Evolutionary conservation across 2,113 vertebrate genomes (phyloP).

Genomic region (Nerophis lumbriciformis): DNA sequence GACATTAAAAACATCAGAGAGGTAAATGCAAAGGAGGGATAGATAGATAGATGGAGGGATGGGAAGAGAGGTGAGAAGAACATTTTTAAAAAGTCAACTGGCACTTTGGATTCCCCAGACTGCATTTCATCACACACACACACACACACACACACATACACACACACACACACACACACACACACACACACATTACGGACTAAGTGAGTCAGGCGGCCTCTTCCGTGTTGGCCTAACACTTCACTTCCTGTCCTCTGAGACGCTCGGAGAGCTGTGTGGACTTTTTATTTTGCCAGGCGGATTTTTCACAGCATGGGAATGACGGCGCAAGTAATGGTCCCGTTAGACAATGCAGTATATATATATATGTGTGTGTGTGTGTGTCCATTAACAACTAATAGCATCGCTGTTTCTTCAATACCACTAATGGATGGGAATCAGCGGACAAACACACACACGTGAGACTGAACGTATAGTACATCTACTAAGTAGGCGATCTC

Average conservation of each 20-base stretch:
- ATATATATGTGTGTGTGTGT: slow-evolving; percentile 19
- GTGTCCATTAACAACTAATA: slow-evolving; percentile 47
- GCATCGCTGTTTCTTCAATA: slow-evolving; percentile 10
- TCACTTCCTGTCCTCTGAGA: slow-evolving; percentile 59
- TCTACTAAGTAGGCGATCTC: slow-evolving; percentile 4
- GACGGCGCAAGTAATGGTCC: slow-evolving; percentile 64
- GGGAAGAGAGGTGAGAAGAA: slow-evolving; percentile 45
- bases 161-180: slow-evolving; percentile 6
- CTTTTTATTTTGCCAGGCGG: slow-evolving; percentile 57
- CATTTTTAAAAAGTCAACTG: slow-evolving; percentile 63
- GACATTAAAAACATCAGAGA: slow-evolving; percentile 9
- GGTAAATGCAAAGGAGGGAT: background rate
- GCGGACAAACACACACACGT: slow-evolving; percentile 20
- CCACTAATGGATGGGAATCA: slow-evolving; percentile 9
- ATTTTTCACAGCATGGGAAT: slow-evolving; percentile 69
- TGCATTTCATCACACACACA: slow-evolving; percentile 47
- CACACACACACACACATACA: slow-evolving; percentile 18
- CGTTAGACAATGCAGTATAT: slow-evolving; percentile 28
- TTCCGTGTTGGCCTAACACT: slow-evolving; percentile 61
- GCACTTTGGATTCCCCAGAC: slow-evolving; percentile 55
- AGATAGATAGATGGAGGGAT: slow-evolving; percentile 6
- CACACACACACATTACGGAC: slow-evolving; percentile 30
- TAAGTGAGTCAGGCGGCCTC: slow-evolving; percentile 38
- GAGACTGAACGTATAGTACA: background rate
- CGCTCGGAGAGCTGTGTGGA: slow-evolving; percentile 42